Evolutionary conservation across 2,888 invertebrate species (phyloP).

Genomic region (Tachystola acroxantha): DNA sequence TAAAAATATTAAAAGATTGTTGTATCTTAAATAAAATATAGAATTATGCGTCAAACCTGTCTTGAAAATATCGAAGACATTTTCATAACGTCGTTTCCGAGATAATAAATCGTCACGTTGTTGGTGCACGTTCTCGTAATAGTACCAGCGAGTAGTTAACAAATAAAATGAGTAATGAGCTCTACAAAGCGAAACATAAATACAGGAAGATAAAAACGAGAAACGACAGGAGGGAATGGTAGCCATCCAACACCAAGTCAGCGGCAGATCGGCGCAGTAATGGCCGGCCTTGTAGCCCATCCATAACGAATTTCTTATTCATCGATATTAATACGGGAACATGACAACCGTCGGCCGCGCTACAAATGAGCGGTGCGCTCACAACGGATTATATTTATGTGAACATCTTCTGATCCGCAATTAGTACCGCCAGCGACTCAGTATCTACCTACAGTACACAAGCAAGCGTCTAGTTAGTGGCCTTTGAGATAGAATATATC

Average conservation of each 20-base stretch:
- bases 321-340: constrained; percentile 74
- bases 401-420: constrained; percentile 68
- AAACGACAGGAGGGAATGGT: constrained; percentile 57
- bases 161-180: constrained; percentile 41
- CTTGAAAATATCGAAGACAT: constrained; percentile 2
- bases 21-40: too few relatives aligned
- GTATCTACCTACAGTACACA: background rate
- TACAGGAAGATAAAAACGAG: constrained; percentile 56
- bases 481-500: too few relatives aligned
- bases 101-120: constrained; percentile 34
- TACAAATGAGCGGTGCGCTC: constrained; percentile 71
- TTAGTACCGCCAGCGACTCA: constrained; percentile 51
- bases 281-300: constrained; percentile 70
- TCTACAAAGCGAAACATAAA: constrained; percentile 50
- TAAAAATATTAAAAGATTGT: too few relatives aligned
- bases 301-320: constrained; percentile 77
- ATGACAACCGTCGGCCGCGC: constrained; percentile 67
- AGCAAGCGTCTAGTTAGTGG: too few relatives aligned
- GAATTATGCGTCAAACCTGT: too few relatives aligned
- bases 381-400: constrained; percentile 70
- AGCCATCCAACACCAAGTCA: constrained; percentile 46
- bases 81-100: constrained; percentile 12
- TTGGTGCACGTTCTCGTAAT: constrained; percentile 7
- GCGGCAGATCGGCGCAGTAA: constrained; percentile 54
- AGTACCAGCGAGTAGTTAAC: constrained; percentile 13